Conservation (phyloP, 2,113 vertebrate genomes). For the Mustelus asterias region DNA sequence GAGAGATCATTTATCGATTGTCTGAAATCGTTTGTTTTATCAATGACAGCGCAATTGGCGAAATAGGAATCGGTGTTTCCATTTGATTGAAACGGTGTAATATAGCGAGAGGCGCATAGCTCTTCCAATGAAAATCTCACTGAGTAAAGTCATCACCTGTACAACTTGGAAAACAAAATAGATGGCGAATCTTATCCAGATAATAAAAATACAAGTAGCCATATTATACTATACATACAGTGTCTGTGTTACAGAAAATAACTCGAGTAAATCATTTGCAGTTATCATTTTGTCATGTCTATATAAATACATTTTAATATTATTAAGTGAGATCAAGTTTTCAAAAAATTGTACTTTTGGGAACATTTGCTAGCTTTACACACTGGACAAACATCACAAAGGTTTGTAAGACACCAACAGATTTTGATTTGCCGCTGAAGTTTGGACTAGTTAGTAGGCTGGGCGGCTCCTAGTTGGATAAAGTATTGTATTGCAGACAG, state of each 20-base stretch:
- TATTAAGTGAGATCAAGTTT: not conserved
- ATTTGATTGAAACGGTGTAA: not conserved
- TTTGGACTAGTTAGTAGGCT: not conserved
- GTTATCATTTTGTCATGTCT: not conserved
- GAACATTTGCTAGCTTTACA: not conserved
- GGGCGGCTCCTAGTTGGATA: too few species aligned
- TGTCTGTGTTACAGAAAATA: not conserved
- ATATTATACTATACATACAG: not conserved
- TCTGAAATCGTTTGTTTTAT: constrained; percentile 10
- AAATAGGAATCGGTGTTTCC: not conserved
- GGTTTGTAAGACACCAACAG: not conserved
- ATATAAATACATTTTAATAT: not conserved
- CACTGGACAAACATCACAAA: not conserved
- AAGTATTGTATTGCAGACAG: not conserved
- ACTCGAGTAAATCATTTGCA: not conserved
- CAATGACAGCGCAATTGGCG: not conserved
- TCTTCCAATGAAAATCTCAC: not conserved
- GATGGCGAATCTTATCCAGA: not conserved
- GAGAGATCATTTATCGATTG: constrained; percentile 20
- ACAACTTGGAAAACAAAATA: not conserved
- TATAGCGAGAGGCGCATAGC: not conserved
- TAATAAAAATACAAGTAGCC: not conserved
- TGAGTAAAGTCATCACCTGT: not conserved
- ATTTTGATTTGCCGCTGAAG: not conserved
- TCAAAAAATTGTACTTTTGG: not conserved